These are phyloP conservation scores for Sebastes ruberrimus DNA, from an alignment of 2,797 vertebrate species.

Conservation along the genomic window DNA sequence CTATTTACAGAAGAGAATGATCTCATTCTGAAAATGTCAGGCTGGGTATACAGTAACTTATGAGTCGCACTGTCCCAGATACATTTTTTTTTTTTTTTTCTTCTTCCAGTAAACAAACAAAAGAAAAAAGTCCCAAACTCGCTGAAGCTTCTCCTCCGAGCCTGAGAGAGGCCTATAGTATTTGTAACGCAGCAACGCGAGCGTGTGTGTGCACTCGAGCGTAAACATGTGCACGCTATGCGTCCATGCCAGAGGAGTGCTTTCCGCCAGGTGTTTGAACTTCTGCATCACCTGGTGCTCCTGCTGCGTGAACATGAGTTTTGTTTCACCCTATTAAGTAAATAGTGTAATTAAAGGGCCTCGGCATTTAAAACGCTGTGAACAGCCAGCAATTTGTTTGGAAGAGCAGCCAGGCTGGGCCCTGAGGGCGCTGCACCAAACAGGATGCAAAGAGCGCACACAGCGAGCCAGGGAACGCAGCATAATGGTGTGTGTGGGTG, in stretches of 20 bases:
- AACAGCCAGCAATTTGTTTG: constrained; percentile 85
- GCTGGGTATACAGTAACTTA: constrained; percentile 15
- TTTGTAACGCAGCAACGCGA: constrained; percentile 18
- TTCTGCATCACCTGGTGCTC: constrained; percentile 79
- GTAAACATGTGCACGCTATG: constrained; percentile 32
- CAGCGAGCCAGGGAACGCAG: constrained; percentile 40
- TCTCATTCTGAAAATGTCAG: constrained; percentile 36
- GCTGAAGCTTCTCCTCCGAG: constrained; percentile 18
- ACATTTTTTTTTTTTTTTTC: background rate
- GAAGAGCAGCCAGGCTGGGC: constrained; percentile 77
- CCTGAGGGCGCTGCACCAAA: constrained; percentile 71
- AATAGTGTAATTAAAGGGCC: constrained; percentile 84
- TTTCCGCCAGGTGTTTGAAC: constrained; percentile 80
- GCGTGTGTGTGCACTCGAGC: constrained; percentile 45
- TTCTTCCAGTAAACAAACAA: constrained; percentile 20
- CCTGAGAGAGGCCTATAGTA: background rate
- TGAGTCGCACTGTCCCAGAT: constrained; percentile 26
- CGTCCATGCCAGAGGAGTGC: constrained; percentile 61
- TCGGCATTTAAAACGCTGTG: constrained; percentile 76
- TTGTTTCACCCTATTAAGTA: constrained; percentile 84
- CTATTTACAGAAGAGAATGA: constrained; percentile 39
- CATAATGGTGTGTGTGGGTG: constrained; percentile 30
- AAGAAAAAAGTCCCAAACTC: constrained; percentile 36
- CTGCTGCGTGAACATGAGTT: constrained; percentile 78
- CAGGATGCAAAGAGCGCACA: constrained; percentile 68